Percentiles rank a stretch among this genome's conserved stretches.
These are phyloP conservation scores for Idaea aversata DNA, from an alignment of 2,888 invertebrate genomes.

Conservation along the genomic window DNA sequence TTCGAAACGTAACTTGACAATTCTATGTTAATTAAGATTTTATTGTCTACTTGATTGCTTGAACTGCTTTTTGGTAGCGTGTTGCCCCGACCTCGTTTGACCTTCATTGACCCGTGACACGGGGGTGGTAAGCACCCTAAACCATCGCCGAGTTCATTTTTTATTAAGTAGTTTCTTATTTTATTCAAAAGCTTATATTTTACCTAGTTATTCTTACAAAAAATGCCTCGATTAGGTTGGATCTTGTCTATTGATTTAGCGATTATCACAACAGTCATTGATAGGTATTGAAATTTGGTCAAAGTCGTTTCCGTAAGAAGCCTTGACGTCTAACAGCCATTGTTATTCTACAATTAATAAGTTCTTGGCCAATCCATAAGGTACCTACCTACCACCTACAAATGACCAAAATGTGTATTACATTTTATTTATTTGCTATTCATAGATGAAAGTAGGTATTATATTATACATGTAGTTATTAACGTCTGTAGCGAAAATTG, in stretches of 20 bases:
- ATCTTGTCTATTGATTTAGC: too few relatives aligned
- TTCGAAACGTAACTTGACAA: neutral
- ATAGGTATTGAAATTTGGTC: too few relatives aligned
- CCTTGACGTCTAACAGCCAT: too few relatives aligned
- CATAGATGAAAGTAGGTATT: constrained; percentile 14
- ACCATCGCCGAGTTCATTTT: constrained; percentile 41
- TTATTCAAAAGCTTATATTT: neutral
- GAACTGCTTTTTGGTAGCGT: constrained; percentile 50
- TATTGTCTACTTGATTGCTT: constrained; percentile 16
- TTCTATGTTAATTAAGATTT: neutral
- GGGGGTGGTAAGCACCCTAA: constrained; percentile 40
- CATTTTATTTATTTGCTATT: constrained; percentile 3
- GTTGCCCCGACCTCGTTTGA: constrained; percentile 48
- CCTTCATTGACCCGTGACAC: constrained; percentile 60
- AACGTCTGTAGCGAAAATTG: constrained; percentile 25
- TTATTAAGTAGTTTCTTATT: neutral
- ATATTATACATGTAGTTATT: constrained; percentile 25
- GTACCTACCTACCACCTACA: too few relatives aligned
- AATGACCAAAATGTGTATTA: too few relatives aligned
- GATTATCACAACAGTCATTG: too few relatives aligned
- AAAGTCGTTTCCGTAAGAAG: too few relatives aligned
- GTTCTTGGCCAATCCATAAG: too few relatives aligned
- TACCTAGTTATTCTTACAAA: neutral
- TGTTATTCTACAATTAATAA: too few relatives aligned
- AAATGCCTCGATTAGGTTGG: constrained; percentile 9